Conservation (phyloP, 2,797 vertebrate genomes). For the Liasis olivaceus region DNA sequence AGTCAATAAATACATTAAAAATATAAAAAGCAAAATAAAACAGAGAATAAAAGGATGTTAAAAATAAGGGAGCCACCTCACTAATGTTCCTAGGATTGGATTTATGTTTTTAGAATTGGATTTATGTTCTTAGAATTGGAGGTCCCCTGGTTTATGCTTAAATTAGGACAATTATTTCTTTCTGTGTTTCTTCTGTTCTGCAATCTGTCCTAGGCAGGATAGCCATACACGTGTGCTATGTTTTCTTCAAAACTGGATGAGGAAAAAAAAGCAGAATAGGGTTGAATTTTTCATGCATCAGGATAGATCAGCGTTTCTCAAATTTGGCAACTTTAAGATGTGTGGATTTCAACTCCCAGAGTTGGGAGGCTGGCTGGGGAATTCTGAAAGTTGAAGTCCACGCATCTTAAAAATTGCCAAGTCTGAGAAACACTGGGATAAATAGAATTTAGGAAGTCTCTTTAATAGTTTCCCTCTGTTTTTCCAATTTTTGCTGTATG, state of each 20-base stretch:
- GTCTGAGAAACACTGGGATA: neutral
- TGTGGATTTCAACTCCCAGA: neutral
- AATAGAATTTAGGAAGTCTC: neutral
- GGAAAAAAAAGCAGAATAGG: neutral
- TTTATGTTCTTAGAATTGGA: neutral
- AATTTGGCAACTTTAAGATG: neutral
- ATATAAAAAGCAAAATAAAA: too few species aligned
- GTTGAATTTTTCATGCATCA: neutral
- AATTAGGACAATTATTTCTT: neutral
- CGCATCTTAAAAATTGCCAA: neutral
- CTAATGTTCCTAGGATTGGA: too few species aligned
- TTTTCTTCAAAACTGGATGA: neutral
- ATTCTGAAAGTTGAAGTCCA: too few species aligned
- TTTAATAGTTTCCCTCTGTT: neutral
- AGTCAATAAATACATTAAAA: too few species aligned
- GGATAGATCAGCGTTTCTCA: neutral
- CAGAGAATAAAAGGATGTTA: too few species aligned
- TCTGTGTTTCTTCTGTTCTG: neutral
- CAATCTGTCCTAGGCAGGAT: neutral
- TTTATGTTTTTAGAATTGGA: too few species aligned
- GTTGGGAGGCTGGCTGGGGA: neutral
- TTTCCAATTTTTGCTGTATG: neutral
- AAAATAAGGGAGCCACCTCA: too few species aligned
- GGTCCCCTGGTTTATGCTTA: neutral
- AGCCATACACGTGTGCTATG: neutral